Evolutionary conservation across 2,113 vertebrate genomes (phyloP).

Genomic region (Gallinago jamesoni): DNA sequence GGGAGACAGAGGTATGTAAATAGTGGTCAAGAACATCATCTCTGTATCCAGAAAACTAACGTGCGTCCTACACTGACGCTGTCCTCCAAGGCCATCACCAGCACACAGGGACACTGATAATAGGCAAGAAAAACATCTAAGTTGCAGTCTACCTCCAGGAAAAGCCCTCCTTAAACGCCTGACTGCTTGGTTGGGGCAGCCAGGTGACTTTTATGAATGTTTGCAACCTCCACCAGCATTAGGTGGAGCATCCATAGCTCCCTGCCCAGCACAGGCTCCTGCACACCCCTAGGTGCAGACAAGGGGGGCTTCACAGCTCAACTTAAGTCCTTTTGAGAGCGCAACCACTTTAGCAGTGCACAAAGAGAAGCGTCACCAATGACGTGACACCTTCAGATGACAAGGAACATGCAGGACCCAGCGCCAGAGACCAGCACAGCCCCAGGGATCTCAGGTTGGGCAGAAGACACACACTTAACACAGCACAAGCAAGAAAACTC

Average conservation of each 20-base stretch:
- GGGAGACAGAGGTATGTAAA: background rate
- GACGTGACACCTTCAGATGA: background rate
- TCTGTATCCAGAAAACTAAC: background rate
- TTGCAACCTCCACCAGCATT: background rate
- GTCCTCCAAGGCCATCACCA: background rate
- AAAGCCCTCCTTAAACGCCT: background rate
- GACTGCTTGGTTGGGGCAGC: background rate
- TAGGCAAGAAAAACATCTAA: background rate
- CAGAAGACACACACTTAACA: background rate
- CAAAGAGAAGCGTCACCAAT: background rate
- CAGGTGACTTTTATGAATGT: background rate
- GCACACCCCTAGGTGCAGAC: background rate
- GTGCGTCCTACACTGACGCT: rapidly evolving
- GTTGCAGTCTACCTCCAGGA: background rate
- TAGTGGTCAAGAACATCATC: background rate
- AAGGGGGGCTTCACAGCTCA: background rate
- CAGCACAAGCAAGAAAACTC: background rate
- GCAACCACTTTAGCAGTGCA: rapidly evolving
- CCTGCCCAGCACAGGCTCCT: background rate
- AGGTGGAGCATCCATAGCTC: background rate
- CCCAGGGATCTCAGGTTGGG: background rate
- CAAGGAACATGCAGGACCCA: rapidly evolving
- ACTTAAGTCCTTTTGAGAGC: background rate
- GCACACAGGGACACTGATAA: background rate
- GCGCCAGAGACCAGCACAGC: background rate